Percentiles rank a stretch among this genome's conserved stretches.
Conservation (phyloP, 1,140 invertebrate genomes). For the Bradysia coprophila region DNA sequence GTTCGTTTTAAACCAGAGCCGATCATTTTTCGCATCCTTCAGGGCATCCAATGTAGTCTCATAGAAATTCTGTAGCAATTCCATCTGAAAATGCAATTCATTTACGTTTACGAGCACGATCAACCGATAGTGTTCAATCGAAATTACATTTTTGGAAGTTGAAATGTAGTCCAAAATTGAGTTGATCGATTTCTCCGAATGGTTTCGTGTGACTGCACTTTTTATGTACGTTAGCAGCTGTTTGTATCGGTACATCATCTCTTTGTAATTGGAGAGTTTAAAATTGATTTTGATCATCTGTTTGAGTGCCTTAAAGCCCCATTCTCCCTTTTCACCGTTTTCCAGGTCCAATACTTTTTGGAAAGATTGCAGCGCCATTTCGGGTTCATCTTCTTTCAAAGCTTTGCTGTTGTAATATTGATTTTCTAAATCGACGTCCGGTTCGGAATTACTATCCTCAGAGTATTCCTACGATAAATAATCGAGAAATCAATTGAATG, state of each 20-base stretch:
- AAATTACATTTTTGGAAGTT: constrained; percentile 89
- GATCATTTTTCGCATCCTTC: constrained; percentile 97
- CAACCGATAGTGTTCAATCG: constrained; percentile 3
- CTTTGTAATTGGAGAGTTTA: constrained; percentile 84
- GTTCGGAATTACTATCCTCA: constrained; percentile 91
- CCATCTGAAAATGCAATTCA: constrained; percentile 68
- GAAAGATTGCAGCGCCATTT: constrained; percentile 80
- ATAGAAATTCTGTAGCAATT: constrained; percentile 97
- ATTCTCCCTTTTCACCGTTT: constrained; percentile 96
- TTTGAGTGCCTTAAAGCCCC: constrained; percentile 99
- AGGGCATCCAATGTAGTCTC: constrained; percentile 96
- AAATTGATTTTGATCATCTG: constrained; percentile 99
- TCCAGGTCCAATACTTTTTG: constrained; percentile 93
- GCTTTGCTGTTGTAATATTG: constrained; percentile 99
- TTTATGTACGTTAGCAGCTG: constrained; percentile 95
- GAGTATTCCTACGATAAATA: constrained; percentile 83
- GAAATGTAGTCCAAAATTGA: constrained; percentile 99
- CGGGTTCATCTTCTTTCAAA: constrained; percentile 92
- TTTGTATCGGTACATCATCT: constrained; percentile 97
- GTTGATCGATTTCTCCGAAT: constrained; percentile 99
- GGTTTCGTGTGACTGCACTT: constrained; percentile 96
- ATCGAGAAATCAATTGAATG: constrained; percentile 1
- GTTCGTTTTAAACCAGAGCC: constrained; percentile 99
- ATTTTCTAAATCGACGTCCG: constrained; percentile 98
- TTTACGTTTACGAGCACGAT: too few relatives aligned